Percentiles rank a stretch among this genome's conserved stretches.
Evolutionary conservation across 92 coral and sea anemone species (phyloP).

Genomic region (Siderastrea siderea): DNA sequence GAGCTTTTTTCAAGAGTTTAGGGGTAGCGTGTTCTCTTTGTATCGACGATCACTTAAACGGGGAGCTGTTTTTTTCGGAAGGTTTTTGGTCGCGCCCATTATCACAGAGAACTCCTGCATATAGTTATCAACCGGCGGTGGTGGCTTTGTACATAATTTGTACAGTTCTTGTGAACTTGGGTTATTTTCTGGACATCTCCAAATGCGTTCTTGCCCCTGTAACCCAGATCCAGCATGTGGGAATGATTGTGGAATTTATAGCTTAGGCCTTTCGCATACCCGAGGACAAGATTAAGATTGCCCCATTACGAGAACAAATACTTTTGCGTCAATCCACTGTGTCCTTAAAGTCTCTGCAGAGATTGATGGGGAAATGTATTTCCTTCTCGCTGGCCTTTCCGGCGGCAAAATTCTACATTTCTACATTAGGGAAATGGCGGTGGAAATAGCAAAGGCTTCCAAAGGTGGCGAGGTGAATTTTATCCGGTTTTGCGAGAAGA

Average conservation of each 20-base stretch:
- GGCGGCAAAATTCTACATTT: slow-evolving; percentile 43
- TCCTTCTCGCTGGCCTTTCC: slow-evolving; percentile 72
- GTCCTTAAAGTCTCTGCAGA: slow-evolving; percentile 56
- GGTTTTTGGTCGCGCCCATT: slow-evolving; percentile 58
- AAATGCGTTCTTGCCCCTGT: slow-evolving; percentile 60
- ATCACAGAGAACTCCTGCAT: slow-evolving; percentile 3
- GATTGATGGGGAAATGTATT: slow-evolving; percentile 65
- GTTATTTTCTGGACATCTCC: slow-evolving; percentile 59
- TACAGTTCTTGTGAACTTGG: slow-evolving; percentile 16
- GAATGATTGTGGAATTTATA: slow-evolving; percentile 51
- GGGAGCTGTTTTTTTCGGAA: slow-evolving; percentile 46
- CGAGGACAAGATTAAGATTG: slow-evolving; percentile 50
- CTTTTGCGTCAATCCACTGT: slow-evolving; percentile 7
- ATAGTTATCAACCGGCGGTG: slow-evolving; percentile 56
- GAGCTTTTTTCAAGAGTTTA: slow-evolving; percentile 23
- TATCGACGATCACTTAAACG: slow-evolving; percentile 67
- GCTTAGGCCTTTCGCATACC: slow-evolving; percentile 57
- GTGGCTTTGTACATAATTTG: slow-evolving; percentile 53
- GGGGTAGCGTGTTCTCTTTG: slow-evolving; percentile 61
- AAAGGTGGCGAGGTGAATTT: slow-evolving; percentile 29
- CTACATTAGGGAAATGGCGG: slow-evolving; percentile 17
- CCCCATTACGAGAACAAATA: slow-evolving; percentile 58
- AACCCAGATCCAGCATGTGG: slow-evolving; percentile 31
- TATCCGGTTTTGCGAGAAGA: slow-evolving; percentile 45
- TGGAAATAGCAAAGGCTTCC: slow-evolving; percentile 35